Percentiles rank a stretch among this genome's conserved stretches.
Conservation (phyloP, 2,888 invertebrate genomes). For the Apotomis betuletana region DNA sequence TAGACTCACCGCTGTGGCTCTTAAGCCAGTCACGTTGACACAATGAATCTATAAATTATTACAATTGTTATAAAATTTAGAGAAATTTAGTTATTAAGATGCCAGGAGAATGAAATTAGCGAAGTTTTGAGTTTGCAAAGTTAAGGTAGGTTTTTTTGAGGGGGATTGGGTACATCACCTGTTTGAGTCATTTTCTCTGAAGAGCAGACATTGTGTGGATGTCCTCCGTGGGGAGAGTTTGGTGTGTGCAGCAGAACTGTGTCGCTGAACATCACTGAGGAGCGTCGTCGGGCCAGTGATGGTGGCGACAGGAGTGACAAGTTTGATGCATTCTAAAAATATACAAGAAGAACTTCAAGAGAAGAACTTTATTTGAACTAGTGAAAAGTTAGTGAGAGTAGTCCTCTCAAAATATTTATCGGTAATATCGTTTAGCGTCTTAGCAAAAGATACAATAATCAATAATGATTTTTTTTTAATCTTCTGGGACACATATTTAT, state of each 20-base stretch:
- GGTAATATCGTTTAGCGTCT: no score
- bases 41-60: constrained; percentile 80
- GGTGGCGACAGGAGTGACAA: constrained; percentile 89
- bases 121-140: constrained; percentile 17
- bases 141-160: neutral
- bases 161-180: constrained; percentile 65
- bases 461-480: no score
- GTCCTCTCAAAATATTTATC: no score
- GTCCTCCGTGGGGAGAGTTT: constrained; percentile 63
- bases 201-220: constrained; percentile 86
- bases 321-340: constrained; percentile 84
- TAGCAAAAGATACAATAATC: no score
- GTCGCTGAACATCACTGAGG: constrained; percentile 95
- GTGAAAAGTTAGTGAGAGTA: no score
- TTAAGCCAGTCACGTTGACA: constrained; percentile 82
- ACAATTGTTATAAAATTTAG: constrained; percentile 31
- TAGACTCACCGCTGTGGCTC: constrained; percentile 82
- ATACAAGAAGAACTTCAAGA: neutral
- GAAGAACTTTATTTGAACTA: no score
- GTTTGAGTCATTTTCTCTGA: constrained; percentile 96
- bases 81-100: constrained; percentile 6
- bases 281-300: constrained; percentile 87
- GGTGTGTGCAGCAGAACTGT: constrained; percentile 88
- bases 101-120: constrained; percentile 14
- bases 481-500: no score